Evolutionary conservation across 2,113 vertebrate species (phyloP), one percentile per base, ranked within the genome.

Genomic region (Picathartes gymnocephalus): DNA sequence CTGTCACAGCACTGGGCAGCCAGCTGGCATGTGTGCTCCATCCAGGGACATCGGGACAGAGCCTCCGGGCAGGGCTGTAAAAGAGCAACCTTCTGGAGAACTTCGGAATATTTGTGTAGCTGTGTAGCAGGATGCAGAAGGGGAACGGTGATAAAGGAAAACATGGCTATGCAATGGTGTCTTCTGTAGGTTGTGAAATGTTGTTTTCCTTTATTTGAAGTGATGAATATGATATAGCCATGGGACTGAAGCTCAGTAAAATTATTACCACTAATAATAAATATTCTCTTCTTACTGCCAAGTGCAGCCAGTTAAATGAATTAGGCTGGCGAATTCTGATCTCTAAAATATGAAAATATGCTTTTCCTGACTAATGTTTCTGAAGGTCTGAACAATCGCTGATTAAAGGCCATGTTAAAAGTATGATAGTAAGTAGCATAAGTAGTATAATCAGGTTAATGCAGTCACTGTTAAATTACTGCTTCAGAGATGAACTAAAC

Each of bases 41-140:
- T 58, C 21, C 30, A 24, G 50, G 37, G 48, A 1, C 30, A 56
- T 16, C 0, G 0, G 13, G 39, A 22, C 40, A 31, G 54, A 82
- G 39, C 35, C 44, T 64, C 25, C 79, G 44, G 20, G 42, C 15
- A 40, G 64, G 16, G 23, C 35, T 71, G 33, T 56, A 31, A n/a
- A 70, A 84, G 27, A 54, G 18, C 33, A 77, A 56, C 25, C 48
- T 77, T 73, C 54, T 69, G 65, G 37, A 42, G 25, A 73, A 20
- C 24, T 72, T 22, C 15, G 27, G 57, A 65, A 37, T 47, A 19
- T 33, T 18, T 1, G 1, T n/a, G 24, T 44, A 13, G 48, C 53
- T 68, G 1, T 2, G 2, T 30, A 57, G 62, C 37, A 9, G 33
- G 23, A 17, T 85, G 31, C 42, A 35, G 28, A 39, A 56, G 54